Conservation (phyloP, 2,888 invertebrate genomes). For the Pherbina coryleti region DNA sequence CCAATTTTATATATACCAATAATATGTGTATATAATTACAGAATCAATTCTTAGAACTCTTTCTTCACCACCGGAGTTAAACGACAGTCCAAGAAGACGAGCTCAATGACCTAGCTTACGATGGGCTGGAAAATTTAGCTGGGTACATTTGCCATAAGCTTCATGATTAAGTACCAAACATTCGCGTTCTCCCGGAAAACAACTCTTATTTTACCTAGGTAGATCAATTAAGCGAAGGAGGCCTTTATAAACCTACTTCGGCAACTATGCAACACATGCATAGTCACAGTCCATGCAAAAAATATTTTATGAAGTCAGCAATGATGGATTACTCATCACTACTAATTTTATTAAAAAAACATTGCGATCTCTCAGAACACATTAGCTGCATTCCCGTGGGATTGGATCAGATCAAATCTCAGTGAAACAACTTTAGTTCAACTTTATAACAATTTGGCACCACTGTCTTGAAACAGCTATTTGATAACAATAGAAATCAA, state of each 20-base stretch:
- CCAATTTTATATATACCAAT: no score
- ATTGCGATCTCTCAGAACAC: neutral
- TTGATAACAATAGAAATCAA: no score
- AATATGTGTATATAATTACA: neutral
- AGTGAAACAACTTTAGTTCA: no score
- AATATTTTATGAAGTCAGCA: neutral
- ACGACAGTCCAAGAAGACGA: slow-evolving; percentile 20
- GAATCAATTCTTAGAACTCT: neutral
- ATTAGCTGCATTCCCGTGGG: no score
- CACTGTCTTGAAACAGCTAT: no score
- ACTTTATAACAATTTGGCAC: no score
- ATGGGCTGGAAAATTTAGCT: slow-evolving; percentile 41
- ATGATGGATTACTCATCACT: neutral
- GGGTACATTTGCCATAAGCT: slow-evolving; percentile 40
- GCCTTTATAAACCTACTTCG: slow-evolving; percentile 36
- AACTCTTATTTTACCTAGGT: slow-evolving; percentile 33
- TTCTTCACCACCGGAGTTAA: neutral
- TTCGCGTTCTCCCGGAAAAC: neutral
- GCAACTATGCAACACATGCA: slow-evolving; percentile 28
- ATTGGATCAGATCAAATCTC: no score
- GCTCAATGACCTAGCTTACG: slow-evolving; percentile 26
- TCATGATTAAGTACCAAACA: slow-evolving; percentile 11
- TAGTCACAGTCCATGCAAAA: neutral
- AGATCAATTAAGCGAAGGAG: slow-evolving; percentile 40
- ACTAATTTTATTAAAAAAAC: neutral